Evolutionary conservation across 2,113 vertebrate genomes (phyloP), one percentile per base, ranked within the genome.

Genomic region (Chaenogobius annularis): DNA sequence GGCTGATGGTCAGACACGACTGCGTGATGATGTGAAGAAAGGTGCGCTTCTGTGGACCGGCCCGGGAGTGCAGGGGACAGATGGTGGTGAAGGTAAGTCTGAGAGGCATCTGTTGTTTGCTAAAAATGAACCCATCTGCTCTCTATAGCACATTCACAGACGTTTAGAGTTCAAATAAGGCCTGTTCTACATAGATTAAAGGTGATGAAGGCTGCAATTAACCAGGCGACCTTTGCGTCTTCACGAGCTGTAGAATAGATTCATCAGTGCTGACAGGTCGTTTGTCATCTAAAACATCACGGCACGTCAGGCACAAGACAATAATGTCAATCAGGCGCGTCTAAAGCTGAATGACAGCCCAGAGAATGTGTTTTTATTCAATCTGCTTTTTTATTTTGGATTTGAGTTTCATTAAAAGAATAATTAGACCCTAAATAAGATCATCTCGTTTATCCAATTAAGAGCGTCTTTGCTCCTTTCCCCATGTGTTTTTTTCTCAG

Each of bases 1-100:
- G 93, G 90, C 93, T 91, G 87, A 98, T 87, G 70, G 96, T 97
- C 91, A 98, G 94, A 93, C 97, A 99, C 63, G 95, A 95, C 84
- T 97, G 95, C 44, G 95, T 98, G 93, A 93, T 94, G 87, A 96
- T 85, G 82, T 99, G 96, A 74, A 96, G 93, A 84, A 99, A 95
- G 0, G 95, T 95, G 79, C 83, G 94, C 81, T 93, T 96, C 97
- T 98, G 95, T 76, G 77, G 78, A 85, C 59, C 89, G 86, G 58
- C 58, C 87, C 88, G 62, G 54, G 80, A 73, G 77, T 70, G 75
- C 78, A 66, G 79, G 72, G 85, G 81, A 79, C 70, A 89, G 68
- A 83, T 71, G 74, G 71, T 63, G 31, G 69, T 83, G 69, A 79
- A 73, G 81, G 77, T 79, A 79, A 82, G 61, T 66, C 64, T 55